phyloP scores from a whole-genome alignment of 2,797 vertebrate species.

The Schizothorax lantsangensis region DNA sequence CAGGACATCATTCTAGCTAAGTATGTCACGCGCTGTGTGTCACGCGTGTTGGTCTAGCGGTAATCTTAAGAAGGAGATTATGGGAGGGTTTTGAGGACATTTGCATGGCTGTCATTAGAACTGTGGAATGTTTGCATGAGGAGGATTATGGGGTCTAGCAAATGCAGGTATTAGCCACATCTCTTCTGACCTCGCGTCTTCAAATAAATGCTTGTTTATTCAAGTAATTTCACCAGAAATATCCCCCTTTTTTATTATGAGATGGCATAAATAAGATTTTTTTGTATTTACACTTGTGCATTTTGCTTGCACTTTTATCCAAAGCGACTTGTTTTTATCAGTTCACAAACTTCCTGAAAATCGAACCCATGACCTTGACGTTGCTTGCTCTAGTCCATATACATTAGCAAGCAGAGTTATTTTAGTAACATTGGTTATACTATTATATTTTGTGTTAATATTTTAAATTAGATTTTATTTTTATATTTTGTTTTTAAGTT shows the following conservation, averaged over 20 bases:
- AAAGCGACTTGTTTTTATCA: constrained; percentile 1
- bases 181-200: neutral
- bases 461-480: too few species aligned
- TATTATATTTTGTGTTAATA: too few species aligned
- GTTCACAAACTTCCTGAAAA: neutral
- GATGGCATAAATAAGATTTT: neutral
- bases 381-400: too few species aligned
- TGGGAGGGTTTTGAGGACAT: neutral
- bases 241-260: neutral
- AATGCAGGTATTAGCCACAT: neutral
- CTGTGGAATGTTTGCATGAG: constrained; percentile 30
- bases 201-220: neutral
- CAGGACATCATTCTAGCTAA: neutral
- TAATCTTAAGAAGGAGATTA: constrained; percentile 38
- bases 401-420: neutral
- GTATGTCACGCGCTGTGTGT: neutral
- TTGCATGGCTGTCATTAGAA: constrained; percentile 17
- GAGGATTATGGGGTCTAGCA: neutral
- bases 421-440: too few species aligned
- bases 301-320: neutral
- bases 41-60: neutral
- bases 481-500: too few species aligned
- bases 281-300: neutral
- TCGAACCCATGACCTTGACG: neutral
- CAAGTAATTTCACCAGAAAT: neutral